A percentile compares a stretch with the other conserved stretches of the same genome.
These are phyloP conservation scores for Drosophila kambysellisi DNA, from an alignment of 2,888 invertebrate genomes.

Conservation along the genomic window DNA sequence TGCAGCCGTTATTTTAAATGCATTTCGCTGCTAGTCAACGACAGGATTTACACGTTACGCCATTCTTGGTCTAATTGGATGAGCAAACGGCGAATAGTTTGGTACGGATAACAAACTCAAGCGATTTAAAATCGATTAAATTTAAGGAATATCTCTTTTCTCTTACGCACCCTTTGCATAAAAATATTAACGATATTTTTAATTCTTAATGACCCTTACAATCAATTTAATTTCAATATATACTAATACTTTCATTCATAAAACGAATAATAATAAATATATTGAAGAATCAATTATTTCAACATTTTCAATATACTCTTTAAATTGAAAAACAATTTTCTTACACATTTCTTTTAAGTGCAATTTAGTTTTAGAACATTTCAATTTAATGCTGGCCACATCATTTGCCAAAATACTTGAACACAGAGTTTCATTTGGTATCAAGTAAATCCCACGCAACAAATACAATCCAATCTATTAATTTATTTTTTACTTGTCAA, in stretches of 20 bases:
- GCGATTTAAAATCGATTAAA: conserved; percentile 38
- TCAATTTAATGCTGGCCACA: conserved; percentile 1
- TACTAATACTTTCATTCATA: background rate
- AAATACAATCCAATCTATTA: conserved; percentile 54
- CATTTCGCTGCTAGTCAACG: conserved; percentile 61
- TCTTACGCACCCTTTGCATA: background rate
- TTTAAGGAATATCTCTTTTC: background rate
- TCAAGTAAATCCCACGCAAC: conserved; percentile 8
- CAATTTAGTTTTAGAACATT: background rate
- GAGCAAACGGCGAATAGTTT: conserved; percentile 54
- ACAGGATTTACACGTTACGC: conserved; percentile 77
- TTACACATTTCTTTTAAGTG: background rate
- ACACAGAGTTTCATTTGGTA: background rate
- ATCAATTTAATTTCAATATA: background rate
- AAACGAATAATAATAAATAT: background rate
- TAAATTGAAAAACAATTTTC: background rate
- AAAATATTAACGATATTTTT: too few relatives aligned
- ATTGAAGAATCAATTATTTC: background rate
- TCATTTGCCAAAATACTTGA: conserved; percentile 14
- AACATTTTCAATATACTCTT: background rate
- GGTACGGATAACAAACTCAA: conserved; percentile 17
- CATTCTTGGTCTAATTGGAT: conserved; percentile 79
- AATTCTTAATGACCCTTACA: background rate
- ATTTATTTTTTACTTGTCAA: conserved; percentile 62
- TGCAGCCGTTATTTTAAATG: conserved; percentile 66